Evolutionary conservation across 2,113 vertebrate genomes (phyloP).

Genomic region (Gorsachius goisagi): DNA sequence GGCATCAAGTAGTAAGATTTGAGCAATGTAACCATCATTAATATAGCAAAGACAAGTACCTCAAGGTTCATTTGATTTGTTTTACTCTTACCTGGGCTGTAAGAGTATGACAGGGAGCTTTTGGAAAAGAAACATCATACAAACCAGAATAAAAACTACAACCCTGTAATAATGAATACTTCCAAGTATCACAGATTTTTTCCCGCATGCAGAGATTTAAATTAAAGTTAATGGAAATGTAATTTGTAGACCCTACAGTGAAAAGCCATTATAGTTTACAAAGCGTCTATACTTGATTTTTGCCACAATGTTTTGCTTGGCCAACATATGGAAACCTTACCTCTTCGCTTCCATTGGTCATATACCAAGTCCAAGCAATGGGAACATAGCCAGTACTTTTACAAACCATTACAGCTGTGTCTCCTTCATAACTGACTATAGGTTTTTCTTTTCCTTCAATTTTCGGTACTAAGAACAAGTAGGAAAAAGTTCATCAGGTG

Average conservation of each 20-base stretch:
- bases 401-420: constrained; percentile 65
- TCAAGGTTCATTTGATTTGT: background rate
- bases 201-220: background rate
- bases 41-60: background rate
- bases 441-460: constrained; percentile 59
- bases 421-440: constrained; percentile 64
- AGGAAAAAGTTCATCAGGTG: background rate
- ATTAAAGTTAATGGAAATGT: background rate
- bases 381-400: background rate
- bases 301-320: background rate
- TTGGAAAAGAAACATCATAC: background rate
- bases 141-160: background rate
- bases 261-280: background rate
- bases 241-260: background rate
- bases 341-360: constrained; percentile 61
- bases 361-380: constrained; percentile 72
- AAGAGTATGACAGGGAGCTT: background rate
- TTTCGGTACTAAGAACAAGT: constrained; percentile 67
- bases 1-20: background rate
- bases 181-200: background rate
- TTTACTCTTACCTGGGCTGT: background rate
- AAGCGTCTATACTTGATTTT: background rate
- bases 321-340: constrained; percentile 49
- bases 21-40: background rate
- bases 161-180: background rate